Conservation (phyloP, 2,888 invertebrate genomes). For the Heliconius sara region DNA sequence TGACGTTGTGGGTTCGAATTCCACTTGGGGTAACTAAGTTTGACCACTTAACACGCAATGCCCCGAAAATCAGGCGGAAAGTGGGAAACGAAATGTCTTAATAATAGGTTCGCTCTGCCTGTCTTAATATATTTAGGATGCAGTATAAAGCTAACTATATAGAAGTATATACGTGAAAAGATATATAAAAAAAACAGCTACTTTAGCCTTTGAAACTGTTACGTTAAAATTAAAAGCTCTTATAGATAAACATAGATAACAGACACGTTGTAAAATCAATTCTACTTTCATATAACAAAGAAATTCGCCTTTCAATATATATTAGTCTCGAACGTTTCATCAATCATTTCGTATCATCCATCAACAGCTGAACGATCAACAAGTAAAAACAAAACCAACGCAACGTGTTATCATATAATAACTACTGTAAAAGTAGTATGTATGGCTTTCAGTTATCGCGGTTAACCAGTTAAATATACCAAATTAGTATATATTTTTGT, state of each 20-base stretch:
- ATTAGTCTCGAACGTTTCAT: constrained; percentile 58
- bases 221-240: neutral
- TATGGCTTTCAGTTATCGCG: constrained; percentile 6
- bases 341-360: constrained; percentile 80
- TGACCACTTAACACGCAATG: too few species aligned
- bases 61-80: too few species aligned
- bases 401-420: constrained; percentile 46
- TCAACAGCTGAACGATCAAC: constrained; percentile 74
- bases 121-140: too few species aligned
- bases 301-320: constrained; percentile 41
- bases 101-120: too few species aligned
- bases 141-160: neutral
- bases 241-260: constrained; percentile 1
- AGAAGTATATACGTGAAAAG: neutral
- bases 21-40: too few species aligned
- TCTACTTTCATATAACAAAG: constrained; percentile 32
- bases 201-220: neutral
- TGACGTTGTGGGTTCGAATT: too few species aligned
- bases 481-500: neutral
- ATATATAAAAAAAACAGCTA: neutral
- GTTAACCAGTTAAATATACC: neutral
- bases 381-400: constrained; percentile 82
- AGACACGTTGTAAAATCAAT: constrained; percentile 26
- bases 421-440: neutral
- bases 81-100: too few species aligned